A percentile compares a stretch with the other conserved stretches of the same genome.
phyloP scores from a whole-genome alignment of 2,113 vertebrate genomes.

The Mesembrinibis cayennensis region DNA sequence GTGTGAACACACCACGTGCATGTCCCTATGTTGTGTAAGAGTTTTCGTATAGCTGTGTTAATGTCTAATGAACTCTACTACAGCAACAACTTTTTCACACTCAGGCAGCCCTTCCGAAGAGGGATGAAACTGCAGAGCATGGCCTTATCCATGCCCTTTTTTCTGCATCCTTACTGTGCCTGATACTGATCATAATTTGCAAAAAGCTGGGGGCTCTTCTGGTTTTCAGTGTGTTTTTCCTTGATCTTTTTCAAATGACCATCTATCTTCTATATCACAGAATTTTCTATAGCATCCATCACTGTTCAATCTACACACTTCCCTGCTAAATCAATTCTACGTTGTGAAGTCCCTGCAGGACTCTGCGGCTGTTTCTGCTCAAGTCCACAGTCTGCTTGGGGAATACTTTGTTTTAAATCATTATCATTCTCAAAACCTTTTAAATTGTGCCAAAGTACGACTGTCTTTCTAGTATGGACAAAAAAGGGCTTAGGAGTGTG shows the following conservation, averaged over 20 bases:
- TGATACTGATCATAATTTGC: constrained; percentile 4
- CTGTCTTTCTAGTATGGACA: constrained; percentile 31
- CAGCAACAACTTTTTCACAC: not conserved
- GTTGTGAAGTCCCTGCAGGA: constrained; percentile 27
- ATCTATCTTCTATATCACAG: constrained; percentile 35
- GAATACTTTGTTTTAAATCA: constrained; percentile 60
- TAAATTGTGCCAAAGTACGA: constrained; percentile 53
- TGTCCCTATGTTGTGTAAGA: not conserved
- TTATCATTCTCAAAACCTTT: constrained; percentile 45
- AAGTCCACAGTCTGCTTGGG: constrained; percentile 23
- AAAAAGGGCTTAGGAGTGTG: constrained; percentile 47
- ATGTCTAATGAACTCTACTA: not conserved
- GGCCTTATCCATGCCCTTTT: not conserved
- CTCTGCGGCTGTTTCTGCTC: constrained; percentile 50
- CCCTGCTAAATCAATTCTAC: constrained; percentile 49
- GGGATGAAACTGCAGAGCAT: not conserved
- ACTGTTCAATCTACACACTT: constrained; percentile 41
- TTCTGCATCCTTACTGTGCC: not conserved
- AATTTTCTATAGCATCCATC: constrained; percentile 45
- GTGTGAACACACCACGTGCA: not conserved
- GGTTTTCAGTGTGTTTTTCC: constrained; percentile 15
- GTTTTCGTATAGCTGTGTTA: not conserved
- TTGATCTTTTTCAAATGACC: constrained; percentile 42
- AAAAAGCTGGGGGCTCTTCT: constrained; percentile 11
- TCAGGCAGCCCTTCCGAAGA: not conserved